Evolutionary conservation across 2,113 vertebrate genomes (phyloP).

Genomic region (Pristiophorus japonicus): DNA sequence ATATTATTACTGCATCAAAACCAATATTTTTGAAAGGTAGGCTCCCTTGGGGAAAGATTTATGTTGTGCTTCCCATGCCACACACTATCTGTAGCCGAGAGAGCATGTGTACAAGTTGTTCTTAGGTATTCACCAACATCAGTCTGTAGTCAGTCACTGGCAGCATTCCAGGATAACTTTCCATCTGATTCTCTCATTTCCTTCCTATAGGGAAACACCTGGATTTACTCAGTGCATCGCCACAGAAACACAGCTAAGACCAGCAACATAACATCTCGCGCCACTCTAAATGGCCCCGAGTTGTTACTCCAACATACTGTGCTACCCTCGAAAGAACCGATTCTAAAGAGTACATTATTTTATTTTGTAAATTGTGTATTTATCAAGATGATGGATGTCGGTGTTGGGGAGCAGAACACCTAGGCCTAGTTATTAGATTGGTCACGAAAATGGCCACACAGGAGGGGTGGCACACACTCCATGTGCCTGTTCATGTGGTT

Average conservation of each 20-base stretch:
- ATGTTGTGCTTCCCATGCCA: not conserved
- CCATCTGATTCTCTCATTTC: not conserved
- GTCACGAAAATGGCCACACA: not conserved
- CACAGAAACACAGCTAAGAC: not conserved
- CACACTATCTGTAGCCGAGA: not conserved
- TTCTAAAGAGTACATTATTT: not conserved
- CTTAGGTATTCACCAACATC: not conserved
- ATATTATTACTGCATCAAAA: not conserved
- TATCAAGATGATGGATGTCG: not conserved
- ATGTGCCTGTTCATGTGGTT: not conserved
- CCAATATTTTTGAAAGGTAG: not conserved
- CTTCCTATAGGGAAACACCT: conserved; percentile 3
- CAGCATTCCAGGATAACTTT: not conserved
- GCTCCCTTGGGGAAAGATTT: not conserved
- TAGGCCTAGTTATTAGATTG: not conserved
- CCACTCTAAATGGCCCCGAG: not conserved
- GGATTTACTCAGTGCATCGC: not conserved
- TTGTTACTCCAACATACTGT: not conserved
- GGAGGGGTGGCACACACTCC: not conserved
- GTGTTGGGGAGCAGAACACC: not conserved
- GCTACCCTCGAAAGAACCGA: not conserved
- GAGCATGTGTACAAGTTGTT: not conserved
- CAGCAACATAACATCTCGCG: not conserved
- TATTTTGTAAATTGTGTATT: not conserved
- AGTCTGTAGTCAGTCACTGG: not conserved